Percentiles rank a stretch among this genome's conserved stretches.
Conservation (phyloP, 2,888 invertebrate genomes). For the Thumatha senex region DNA sequence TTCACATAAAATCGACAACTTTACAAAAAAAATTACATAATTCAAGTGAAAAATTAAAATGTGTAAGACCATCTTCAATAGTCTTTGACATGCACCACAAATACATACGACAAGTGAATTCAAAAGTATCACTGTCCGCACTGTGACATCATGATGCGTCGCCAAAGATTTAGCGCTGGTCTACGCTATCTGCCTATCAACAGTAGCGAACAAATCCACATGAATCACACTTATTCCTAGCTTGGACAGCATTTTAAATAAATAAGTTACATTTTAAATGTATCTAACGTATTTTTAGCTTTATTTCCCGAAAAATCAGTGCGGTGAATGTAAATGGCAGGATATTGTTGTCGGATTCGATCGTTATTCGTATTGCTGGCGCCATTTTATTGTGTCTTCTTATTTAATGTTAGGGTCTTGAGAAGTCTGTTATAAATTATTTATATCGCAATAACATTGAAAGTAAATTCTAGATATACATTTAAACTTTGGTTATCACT, state of each 20-base stretch:
- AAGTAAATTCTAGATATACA: too few species aligned
- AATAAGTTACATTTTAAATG: constrained; percentile 6
- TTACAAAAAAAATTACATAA: too few species aligned
- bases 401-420: neutral
- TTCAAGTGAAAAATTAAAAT: too few species aligned
- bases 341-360: constrained; percentile 5
- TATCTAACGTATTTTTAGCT: neutral
- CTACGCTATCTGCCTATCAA: constrained; percentile 36
- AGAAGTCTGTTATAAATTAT: neutral
- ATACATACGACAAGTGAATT: constrained; percentile 61
- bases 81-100: constrained; percentile 23
- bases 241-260: neutral
- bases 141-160: constrained; percentile 65
- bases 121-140: constrained; percentile 46
- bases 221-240: constrained; percentile 23
- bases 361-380: constrained; percentile 1
- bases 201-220: constrained; percentile 13
- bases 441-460: too few species aligned
- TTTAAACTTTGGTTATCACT: too few species aligned
- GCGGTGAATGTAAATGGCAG: constrained; percentile 10
- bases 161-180: constrained; percentile 53
- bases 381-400: neutral
- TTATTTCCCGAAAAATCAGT: constrained; percentile 11
- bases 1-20: too few species aligned
- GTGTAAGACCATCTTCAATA: too few species aligned